These are phyloP conservation scores for Caenorhabditis becei DNA, from an alignment of 2,888 invertebrate species.

Conservation along the genomic window DNA sequence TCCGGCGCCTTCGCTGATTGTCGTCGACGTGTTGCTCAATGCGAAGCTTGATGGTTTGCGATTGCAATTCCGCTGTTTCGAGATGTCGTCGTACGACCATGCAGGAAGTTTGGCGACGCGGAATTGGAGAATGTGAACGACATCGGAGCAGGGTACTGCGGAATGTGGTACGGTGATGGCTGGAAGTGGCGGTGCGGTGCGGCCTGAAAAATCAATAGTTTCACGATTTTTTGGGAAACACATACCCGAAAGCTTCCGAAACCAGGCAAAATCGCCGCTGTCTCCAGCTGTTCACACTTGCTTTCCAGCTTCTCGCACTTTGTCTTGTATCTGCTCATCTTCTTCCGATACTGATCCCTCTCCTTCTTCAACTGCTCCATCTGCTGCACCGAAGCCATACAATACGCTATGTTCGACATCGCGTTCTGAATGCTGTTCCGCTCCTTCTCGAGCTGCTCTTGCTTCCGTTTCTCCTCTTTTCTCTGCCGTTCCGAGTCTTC, in stretches of 20 bases:
- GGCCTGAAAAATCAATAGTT: no score
- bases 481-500: conserved; percentile 50
- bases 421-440: conserved; percentile 40
- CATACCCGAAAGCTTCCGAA: conserved; percentile 15
- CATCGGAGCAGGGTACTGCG: conserved; percentile 25
- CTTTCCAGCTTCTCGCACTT: conserved; percentile 37
- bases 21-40: conserved; percentile 44
- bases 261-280: conserved; percentile 82
- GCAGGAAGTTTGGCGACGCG: background rate
- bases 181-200: conserved; percentile 6
- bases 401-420: conserved; percentile 44
- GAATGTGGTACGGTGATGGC: conserved; percentile 31
- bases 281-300: conserved; percentile 83
- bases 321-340: conserved; percentile 41
- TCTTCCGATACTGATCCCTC: conserved; percentile 46
- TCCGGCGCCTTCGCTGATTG: conserved; percentile 54
- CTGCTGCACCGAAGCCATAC: conserved; percentile 52
- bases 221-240: no score
- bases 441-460: conserved; percentile 49
- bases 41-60: conserved; percentile 18
- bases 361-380: conserved; percentile 56
- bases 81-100: no score
- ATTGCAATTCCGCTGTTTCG: background rate
- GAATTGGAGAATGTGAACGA: background rate
- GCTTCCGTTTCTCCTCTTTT: conserved; percentile 48